Evolutionary conservation across 2,113 vertebrate genomes (phyloP).

Genomic region (Serinus canaria): DNA sequence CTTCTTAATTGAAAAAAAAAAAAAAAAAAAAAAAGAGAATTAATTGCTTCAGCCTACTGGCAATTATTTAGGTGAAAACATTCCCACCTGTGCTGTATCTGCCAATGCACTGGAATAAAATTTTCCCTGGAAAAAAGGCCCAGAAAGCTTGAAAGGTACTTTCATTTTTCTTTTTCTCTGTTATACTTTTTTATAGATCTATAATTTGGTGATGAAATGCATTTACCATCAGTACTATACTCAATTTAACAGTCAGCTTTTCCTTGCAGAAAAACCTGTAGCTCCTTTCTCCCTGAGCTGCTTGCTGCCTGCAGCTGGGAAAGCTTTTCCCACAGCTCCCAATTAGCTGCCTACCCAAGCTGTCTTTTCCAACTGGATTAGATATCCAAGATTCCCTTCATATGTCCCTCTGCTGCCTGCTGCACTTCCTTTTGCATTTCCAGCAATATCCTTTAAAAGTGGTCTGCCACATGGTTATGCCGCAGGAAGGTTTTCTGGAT

Average conservation of each 20-base stretch:
- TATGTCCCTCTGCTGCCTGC: neutral
- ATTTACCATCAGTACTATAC: neutral
- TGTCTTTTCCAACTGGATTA: neutral
- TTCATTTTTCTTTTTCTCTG: neutral
- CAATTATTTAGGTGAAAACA: neutral
- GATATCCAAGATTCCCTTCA: neutral
- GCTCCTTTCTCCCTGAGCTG: neutral
- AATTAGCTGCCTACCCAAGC: conserved; percentile 2
- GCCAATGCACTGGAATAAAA: neutral
- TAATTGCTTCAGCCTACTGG: neutral
- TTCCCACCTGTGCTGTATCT: neutral
- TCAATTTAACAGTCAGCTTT: neutral
- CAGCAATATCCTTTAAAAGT: neutral
- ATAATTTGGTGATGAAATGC: neutral
- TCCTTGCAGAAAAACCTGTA: neutral
- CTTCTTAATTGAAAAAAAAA: neutral
- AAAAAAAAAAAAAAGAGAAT: neutral
- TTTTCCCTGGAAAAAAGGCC: neutral
- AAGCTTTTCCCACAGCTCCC: conserved; percentile 23
- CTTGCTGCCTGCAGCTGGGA: neutral
- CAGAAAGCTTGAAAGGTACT: neutral
- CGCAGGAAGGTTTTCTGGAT: neutral
- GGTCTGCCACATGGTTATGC: neutral
- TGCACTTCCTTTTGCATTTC: neutral
- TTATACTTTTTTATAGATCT: neutral